phyloP scores from a whole-genome alignment of 92 coral and sea anemone genomes.

The Desmophyllum pertusum region DNA sequence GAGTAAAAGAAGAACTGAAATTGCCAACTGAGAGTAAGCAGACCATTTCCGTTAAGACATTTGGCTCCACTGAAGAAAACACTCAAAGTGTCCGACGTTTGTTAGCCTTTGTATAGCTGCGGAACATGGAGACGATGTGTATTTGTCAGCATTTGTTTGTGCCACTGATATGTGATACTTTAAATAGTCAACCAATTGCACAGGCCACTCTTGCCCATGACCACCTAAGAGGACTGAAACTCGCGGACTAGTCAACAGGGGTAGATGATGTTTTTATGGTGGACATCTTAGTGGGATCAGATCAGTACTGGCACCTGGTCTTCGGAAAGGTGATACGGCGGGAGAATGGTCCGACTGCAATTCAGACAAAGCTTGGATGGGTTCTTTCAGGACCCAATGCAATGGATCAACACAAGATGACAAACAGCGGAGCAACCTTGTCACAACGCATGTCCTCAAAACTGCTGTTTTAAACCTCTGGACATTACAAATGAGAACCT shows the following conservation, averaged over 20 bases:
- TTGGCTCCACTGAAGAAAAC: constrained; percentile 55
- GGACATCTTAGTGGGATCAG: neutral
- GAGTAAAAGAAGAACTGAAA: constrained; percentile 22
- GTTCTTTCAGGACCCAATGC: constrained; percentile 15
- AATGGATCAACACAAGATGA: neutral
- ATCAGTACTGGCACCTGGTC: constrained; percentile 5
- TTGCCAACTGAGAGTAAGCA: constrained; percentile 50
- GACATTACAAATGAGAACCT: constrained; percentile 6
- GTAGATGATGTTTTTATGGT: neutral
- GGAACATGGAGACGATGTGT: constrained; percentile 34
- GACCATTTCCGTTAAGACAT: constrained; percentile 55
- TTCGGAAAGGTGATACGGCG: constrained; percentile 4
- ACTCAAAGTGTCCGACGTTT: constrained; percentile 46
- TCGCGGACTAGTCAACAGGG: constrained; percentile 33
- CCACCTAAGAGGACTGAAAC: constrained; percentile 21
- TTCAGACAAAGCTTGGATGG: constrained; percentile 55
- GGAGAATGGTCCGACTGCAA: constrained; percentile 44
- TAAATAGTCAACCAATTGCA: neutral
- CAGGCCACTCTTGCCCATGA: neutral
- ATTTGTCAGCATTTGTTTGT: constrained; percentile 13
- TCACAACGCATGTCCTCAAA: constrained; percentile 48
- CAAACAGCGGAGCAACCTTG: constrained; percentile 10
- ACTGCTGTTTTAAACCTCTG: constrained; percentile 23
- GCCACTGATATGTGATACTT: constrained; percentile 1
- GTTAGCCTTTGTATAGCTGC: constrained; percentile 29